phyloP scores from a whole-genome alignment of 2,888 invertebrate genomes.

The Rhamphomyia laevipes region DNA sequence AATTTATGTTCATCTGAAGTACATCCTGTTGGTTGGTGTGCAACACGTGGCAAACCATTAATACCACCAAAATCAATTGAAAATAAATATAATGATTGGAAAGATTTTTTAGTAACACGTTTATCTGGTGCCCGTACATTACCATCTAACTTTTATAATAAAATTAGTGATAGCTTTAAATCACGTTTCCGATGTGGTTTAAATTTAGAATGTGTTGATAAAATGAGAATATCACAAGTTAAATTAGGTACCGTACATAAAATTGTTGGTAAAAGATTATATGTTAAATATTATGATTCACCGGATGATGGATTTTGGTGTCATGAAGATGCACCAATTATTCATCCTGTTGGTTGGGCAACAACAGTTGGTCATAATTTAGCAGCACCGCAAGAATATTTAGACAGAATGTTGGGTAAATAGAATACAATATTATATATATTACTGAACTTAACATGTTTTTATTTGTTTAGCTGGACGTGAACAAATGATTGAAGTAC shows the following conservation, averaged over 20 bases:
- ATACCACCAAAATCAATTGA: conserved; percentile 90
- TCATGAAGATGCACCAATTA: conserved; percentile 86
- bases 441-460: not conserved
- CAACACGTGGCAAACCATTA: conserved; percentile 84
- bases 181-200: conserved; percentile 74
- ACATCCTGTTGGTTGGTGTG: conserved; percentile 98
- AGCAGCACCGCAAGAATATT: conserved; percentile 69
- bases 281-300: conserved; percentile 80
- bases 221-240: conserved; percentile 87
- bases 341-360: conserved; percentile 97
- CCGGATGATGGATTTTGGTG: conserved; percentile 90
- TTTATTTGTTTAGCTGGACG: conserved; percentile 26
- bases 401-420: conserved; percentile 60
- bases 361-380: conserved; percentile 77
- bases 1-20: conserved; percentile 87
- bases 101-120: conserved; percentile 82
- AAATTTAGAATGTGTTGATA: conserved; percentile 89
- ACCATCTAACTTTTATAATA: conserved; percentile 83
- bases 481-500: conserved; percentile 38
- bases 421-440: not conserved
- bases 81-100: conserved; percentile 92
- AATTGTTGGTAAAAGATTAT: conserved; percentile 83
- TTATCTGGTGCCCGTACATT: conserved; percentile 91
- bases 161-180: conserved; percentile 72
- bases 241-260: conserved; percentile 81